Evolutionary conservation across 2,888 invertebrate species (phyloP).

Genomic region (Odontomyia ornata): DNA sequence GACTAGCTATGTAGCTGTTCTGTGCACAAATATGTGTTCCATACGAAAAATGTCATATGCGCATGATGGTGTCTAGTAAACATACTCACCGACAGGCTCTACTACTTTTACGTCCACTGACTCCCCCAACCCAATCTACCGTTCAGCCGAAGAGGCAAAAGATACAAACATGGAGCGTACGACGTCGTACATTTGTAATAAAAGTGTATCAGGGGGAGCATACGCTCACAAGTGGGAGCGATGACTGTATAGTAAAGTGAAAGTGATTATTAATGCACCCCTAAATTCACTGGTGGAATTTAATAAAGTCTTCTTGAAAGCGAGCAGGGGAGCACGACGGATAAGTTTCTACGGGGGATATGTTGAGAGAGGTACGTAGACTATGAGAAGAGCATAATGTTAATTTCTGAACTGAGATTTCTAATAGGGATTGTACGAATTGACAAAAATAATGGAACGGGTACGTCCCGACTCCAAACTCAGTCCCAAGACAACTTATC

Average conservation of each 20-base stretch:
- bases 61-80: constrained; percentile 42
- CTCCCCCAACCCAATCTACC: neutral
- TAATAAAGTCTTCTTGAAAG: constrained; percentile 41
- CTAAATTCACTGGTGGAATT: constrained; percentile 49
- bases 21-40: constrained; percentile 20
- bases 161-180: constrained; percentile 21
- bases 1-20: constrained; percentile 6
- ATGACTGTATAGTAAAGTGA: constrained; percentile 46
- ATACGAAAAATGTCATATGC: constrained; percentile 36
- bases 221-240: constrained; percentile 28
- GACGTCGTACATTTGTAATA: constrained; percentile 21
- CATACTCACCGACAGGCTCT: constrained; percentile 31
- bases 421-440: constrained; percentile 12
- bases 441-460: neutral
- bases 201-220: constrained; percentile 31
- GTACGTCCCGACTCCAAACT: neutral
- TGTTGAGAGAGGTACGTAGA: neutral
- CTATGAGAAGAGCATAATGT: neutral
- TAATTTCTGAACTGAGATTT: constrained; percentile 25
- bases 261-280: constrained; percentile 51
- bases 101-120: neutral
- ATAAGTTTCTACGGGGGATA: no score
- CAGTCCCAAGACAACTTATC: no score
- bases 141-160: neutral
- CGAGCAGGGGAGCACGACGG: neutral